phyloP scores from a whole-genome alignment of 2,797 vertebrate genomes.

The Peromyscus aztecus region DNA sequence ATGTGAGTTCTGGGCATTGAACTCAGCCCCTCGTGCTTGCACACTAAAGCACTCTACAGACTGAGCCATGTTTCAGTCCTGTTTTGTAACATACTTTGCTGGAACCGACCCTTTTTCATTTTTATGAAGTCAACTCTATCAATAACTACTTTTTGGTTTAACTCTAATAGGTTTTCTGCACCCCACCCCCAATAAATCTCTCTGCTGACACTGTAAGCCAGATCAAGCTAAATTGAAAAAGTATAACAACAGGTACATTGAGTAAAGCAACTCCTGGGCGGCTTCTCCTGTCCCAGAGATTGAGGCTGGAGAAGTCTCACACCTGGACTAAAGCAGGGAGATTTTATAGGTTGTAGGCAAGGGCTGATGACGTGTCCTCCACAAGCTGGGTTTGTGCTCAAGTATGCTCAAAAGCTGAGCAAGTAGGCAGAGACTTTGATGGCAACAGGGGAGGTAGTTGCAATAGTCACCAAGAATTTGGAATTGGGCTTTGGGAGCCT shows the following conservation, averaged over 20 bases:
- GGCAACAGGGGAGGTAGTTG: not conserved
- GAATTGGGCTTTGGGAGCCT: not conserved
- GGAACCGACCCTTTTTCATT: not conserved
- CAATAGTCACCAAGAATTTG: not conserved
- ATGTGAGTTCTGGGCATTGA: not conserved
- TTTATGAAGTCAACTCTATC: not conserved
- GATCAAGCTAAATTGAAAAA: not conserved
- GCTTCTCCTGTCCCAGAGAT: not conserved
- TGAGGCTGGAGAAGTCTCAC: not conserved
- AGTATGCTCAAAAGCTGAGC: not conserved
- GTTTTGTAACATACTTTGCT: slow-evolving; percentile 37
- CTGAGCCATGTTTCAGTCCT: not conserved
- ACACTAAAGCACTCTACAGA: not conserved
- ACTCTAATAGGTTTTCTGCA: not conserved
- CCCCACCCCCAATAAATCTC: not conserved
- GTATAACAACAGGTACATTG: not conserved
- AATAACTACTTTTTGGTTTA: not conserved
- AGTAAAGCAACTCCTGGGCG: not conserved
- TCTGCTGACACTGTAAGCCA: not conserved
- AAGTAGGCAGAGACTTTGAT: not conserved
- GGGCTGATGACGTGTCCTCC: not conserved
- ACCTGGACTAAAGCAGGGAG: not conserved
- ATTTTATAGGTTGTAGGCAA: not conserved
- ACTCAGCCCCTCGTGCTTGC: not conserved
- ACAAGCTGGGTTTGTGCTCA: not conserved